Percentiles rank a stretch among this genome's conserved stretches.
phyloP scores from a whole-genome alignment of 2,113 vertebrate species.

The Gasterosteus nipponicus region DNA sequence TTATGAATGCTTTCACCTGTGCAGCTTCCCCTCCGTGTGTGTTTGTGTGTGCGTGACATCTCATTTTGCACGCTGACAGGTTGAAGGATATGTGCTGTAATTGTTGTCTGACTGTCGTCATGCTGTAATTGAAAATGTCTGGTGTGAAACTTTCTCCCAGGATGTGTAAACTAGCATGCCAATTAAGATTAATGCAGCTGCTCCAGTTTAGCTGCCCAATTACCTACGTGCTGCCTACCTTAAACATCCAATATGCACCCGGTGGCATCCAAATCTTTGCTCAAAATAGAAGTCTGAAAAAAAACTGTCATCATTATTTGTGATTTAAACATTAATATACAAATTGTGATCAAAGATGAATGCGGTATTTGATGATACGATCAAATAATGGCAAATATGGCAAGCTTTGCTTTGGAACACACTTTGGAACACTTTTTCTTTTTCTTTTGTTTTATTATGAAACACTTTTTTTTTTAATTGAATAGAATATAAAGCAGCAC shows the following conservation, averaged over 20 bases:
- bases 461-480: constrained; percentile 9
- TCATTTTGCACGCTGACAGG: constrained; percentile 69
- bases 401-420: not conserved
- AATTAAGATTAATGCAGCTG: constrained; percentile 57
- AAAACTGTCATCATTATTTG: not conserved
- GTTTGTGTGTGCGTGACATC: constrained; percentile 51
- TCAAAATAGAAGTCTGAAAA: not conserved
- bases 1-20: constrained; percentile 27
- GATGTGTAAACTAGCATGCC: constrained; percentile 48
- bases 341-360: not conserved
- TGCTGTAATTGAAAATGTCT: constrained; percentile 76
- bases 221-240: constrained; percentile 23
- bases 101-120: constrained; percentile 65
- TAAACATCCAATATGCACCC: not conserved
- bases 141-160: constrained; percentile 45
- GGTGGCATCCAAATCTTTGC: not conserved
- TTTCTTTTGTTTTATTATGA: not conserved
- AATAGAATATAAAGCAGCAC: constrained; percentile 1
- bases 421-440: not conserved
- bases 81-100: constrained; percentile 72
- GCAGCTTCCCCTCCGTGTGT: constrained; percentile 19
- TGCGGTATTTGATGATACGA: not conserved
- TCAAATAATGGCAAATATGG: not conserved
- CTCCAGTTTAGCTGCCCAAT: constrained; percentile 39
- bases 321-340: not conserved